Conservation (phyloP, 2,888 invertebrate genomes). For the Anodontia alba region DNA sequence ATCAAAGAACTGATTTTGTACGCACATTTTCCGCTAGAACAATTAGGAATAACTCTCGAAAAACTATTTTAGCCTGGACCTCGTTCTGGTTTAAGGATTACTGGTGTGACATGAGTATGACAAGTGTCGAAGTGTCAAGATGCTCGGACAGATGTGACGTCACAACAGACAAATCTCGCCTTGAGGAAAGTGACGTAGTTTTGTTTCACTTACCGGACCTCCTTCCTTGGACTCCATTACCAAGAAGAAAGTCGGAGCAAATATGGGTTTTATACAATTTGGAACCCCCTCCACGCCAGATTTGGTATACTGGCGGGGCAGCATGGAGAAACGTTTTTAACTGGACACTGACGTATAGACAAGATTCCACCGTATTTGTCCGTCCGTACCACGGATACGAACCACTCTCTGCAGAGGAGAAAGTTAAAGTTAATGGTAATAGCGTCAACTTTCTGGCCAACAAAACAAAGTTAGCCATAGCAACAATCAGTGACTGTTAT, state of each 20-base stretch:
- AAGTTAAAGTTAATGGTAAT: neutral
- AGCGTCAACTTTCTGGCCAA: constrained; percentile 28
- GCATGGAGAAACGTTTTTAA: constrained; percentile 47
- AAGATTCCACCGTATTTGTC: constrained; percentile 62
- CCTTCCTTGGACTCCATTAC: neutral
- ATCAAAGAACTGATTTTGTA: neutral
- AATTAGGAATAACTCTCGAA: neutral
- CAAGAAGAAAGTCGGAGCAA: neutral
- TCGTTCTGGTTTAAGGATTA: constrained; percentile 18
- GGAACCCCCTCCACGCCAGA: constrained; percentile 58
- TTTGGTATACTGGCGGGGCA: constrained; percentile 13
- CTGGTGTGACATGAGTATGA: constrained; percentile 15
- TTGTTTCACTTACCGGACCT: constrained; percentile 18
- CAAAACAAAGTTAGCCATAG: constrained; percentile 10
- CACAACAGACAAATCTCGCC: constrained; percentile 8
- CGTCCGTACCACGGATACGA: constrained; percentile 55
- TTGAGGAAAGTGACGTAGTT: constrained; percentile 1
- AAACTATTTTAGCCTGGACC: constrained; percentile 15
- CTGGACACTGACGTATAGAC: constrained; percentile 63
- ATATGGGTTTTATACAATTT: constrained; percentile 60
- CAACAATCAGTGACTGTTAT: constrained; percentile 23
- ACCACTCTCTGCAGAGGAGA: neutral
- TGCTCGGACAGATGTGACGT: constrained; percentile 12
- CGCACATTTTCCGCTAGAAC: neutral
- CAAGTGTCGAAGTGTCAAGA: neutral